Evolutionary conservation across 2,113 vertebrate species (phyloP).

Genomic region (Cyprinus carpio): DNA sequence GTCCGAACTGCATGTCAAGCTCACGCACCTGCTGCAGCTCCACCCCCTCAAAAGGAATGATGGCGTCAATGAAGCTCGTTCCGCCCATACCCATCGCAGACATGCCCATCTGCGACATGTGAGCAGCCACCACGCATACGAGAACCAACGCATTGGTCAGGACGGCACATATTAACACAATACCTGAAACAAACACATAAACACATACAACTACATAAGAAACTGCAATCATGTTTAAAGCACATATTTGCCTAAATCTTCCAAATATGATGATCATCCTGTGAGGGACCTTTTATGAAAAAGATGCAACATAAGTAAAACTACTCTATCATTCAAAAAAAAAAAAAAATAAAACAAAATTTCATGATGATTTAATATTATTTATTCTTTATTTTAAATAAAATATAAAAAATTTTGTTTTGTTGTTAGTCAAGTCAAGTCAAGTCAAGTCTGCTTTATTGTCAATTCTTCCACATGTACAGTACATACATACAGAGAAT

Average conservation of each 20-base stretch:
- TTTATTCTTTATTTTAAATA: too few species aligned
- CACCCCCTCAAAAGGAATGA: constrained; percentile 82
- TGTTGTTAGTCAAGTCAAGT: too few species aligned
- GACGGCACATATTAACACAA: constrained; percentile 79
- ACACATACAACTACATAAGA: not conserved
- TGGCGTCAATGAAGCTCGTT: constrained; percentile 75
- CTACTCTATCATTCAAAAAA: too few species aligned
- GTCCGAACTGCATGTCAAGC: constrained; percentile 84
- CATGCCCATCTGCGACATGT: constrained; percentile 78
- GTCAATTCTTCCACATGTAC: too few species aligned
- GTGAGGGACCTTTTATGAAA: not conserved
- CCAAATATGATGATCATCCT: not conserved
- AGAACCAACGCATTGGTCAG: constrained; percentile 78
- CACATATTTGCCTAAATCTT: too few species aligned
- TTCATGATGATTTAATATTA: too few species aligned
- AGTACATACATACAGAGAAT: too few species aligned
- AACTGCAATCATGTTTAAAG: not conserved
- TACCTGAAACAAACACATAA: constrained; percentile 67
- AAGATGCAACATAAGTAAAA: too few species aligned
- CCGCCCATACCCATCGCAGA: constrained; percentile 67
- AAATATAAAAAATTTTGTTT: too few species aligned
- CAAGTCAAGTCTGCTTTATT: too few species aligned
- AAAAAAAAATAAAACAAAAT: too few species aligned
- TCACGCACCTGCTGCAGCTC: constrained; percentile 81
- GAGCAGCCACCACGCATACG: constrained; percentile 79